phyloP scores from a whole-genome alignment of 2,113 vertebrate species.

The Phylloscopus whistleri region DNA sequence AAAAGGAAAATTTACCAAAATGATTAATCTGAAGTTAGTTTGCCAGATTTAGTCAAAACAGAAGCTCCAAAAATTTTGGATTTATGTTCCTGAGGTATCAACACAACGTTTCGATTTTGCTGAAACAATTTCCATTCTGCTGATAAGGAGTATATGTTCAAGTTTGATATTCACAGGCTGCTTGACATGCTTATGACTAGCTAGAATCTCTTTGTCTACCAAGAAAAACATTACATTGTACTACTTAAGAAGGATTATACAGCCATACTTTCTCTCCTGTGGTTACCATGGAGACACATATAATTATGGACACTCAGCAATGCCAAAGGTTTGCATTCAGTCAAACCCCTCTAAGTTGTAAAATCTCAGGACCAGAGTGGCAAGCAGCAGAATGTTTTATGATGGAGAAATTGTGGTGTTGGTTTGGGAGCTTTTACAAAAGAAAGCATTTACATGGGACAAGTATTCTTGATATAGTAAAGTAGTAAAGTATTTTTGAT shows the following conservation, averaged over 20 bases:
- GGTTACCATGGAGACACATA: constrained; percentile 47
- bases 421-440: background rate
- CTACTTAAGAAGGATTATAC: constrained; percentile 7
- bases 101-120: background rate
- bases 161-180: background rate
- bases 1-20: background rate
- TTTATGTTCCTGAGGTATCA: background rate
- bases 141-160: background rate
- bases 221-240: background rate
- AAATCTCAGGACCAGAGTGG: background rate
- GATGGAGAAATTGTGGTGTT: background rate
- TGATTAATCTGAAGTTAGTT: background rate
- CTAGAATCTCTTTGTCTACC: background rate
- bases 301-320: background rate
- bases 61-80: background rate
- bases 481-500: background rate
- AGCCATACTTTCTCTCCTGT: background rate
- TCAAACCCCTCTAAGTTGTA: background rate
- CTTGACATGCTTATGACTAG: background rate
- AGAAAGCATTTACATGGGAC: background rate
- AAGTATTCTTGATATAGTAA: background rate
- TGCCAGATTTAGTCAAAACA: background rate
- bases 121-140: background rate
- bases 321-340: constrained; percentile 1
- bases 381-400: background rate